Base-by-base conservation (phyloP, 2,113 vertebrate species). In the Xiphophorus maculatus region DNA sequence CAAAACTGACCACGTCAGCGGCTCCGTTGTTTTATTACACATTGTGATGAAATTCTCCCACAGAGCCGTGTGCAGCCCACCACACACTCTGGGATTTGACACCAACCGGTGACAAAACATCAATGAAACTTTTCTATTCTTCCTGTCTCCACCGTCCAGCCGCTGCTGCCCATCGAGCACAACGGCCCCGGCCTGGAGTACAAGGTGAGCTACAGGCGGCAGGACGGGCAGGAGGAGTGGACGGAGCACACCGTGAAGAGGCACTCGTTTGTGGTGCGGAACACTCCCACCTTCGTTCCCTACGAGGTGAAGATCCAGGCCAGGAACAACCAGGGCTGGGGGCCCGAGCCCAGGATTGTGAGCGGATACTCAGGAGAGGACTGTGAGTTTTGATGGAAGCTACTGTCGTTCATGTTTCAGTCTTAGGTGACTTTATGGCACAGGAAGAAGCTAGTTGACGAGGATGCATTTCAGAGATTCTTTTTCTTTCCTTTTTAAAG, bases 221-320 rank as follows among this genome's bases (percentile, higher is more conserved):
- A 91, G 85, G 96, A 95, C 0, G 69, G 90, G 0, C 94, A 93
- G 0, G 88, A 73, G 0, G 95, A 96, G 48, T 99, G 98, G 97
- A 92, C 93, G 0, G 96, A 98, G 13, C 93, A 97, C 76, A 90
- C 65, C 1, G 96, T 97, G 74, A 96, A 94, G 84, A 96, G 96
- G 4, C 96, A 98, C 84, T 96, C 95, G 0, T 94, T 97, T 64
- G 88, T 96, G 19, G 94, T 99, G 75, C 88, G 81, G 81, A 95
- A 97, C 14, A 96, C 97, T 0, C 95, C 96, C 10, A 96, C 96
- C 4, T 99, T 97, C 1, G 95, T 97, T 29, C 97, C 96, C 5
- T 99, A 97, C 0, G 96, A 99, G 74, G 95, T 99, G 87, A 96
- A 95, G 83, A 96, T 99, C 63, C 98, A 98, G 82, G 94, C 97